phyloP scores from a whole-genome alignment of 2,113 vertebrate genomes.

The Oncorhynchus mykiss region DNA sequence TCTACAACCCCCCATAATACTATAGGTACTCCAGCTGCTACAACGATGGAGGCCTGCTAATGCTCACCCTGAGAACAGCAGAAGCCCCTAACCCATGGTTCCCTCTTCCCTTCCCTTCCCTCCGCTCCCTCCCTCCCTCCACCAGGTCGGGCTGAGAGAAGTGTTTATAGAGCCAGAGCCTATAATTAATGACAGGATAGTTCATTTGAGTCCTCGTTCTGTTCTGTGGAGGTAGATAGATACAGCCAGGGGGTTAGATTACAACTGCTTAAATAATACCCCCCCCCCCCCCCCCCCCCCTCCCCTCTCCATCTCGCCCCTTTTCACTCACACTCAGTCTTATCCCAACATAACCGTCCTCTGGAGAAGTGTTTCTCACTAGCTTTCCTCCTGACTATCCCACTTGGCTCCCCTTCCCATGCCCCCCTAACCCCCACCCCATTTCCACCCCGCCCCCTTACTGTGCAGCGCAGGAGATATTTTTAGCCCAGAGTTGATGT shows the following conservation, averaged over 20 bases:
- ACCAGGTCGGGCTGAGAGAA: constrained; percentile 18
- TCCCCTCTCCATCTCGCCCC: neutral
- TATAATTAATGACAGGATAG: constrained; percentile 46
- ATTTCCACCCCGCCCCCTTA: constrained; percentile 39
- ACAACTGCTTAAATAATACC: constrained; percentile 52
- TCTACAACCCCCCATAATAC: neutral
- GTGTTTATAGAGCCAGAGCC: constrained; percentile 41
- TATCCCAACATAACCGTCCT: constrained; percentile 4
- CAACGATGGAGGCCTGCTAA: neutral
- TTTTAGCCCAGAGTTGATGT: constrained; percentile 81
- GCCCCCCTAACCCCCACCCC: constrained; percentile 33
- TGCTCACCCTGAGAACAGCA: neutral
- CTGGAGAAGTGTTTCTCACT: neutral
- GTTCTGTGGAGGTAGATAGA: constrained; percentile 19
- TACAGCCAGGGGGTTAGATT: constrained; percentile 36
- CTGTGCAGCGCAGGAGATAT: constrained; percentile 73
- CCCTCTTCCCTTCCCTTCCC: neutral
- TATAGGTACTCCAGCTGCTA: neutral
- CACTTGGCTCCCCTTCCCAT: neutral
- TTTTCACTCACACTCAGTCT: constrained; percentile 19
- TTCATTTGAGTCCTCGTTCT: constrained; percentile 17
- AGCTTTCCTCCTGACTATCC: constrained; percentile 2
- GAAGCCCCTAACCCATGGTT: neutral
- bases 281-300: neutral
- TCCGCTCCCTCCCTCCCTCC: neutral